Conservation (phyloP, 1,140 invertebrate genomes). For the Diuraphis noxia region DNA sequence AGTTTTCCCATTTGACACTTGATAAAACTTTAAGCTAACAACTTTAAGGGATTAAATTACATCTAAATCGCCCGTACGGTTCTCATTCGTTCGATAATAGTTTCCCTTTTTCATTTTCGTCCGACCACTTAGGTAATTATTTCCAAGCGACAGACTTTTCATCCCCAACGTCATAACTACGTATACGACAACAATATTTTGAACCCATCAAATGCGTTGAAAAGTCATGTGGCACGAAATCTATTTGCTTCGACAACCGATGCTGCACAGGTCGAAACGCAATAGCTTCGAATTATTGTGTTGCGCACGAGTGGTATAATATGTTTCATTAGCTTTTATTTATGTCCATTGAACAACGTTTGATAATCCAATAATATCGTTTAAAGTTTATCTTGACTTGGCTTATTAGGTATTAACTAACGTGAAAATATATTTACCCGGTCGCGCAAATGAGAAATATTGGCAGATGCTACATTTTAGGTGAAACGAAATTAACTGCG, state of each 20-base stretch:
- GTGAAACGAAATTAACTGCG: background rate
- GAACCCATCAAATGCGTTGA: background rate
- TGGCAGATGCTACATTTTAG: background rate
- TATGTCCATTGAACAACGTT: slow-evolving; percentile 8
- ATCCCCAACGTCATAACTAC: background rate
- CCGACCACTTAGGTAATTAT: slow-evolving; percentile 21
- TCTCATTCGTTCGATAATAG: background rate
- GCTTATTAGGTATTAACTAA: background rate
- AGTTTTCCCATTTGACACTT: background rate
- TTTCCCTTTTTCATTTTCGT: background rate
- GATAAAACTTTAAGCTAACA: background rate
- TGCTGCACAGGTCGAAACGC: background rate
- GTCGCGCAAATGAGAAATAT: background rate
- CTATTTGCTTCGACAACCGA: background rate
- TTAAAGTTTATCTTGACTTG: background rate
- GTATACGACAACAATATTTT: background rate
- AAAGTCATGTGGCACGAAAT: background rate
- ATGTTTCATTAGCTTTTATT: slow-evolving; percentile 25
- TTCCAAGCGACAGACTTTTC: background rate
- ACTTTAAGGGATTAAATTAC: background rate
- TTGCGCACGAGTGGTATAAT: background rate
- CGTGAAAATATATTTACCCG: background rate
- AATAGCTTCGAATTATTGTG: background rate
- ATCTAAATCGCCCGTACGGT: background rate
- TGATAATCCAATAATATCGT: slow-evolving; percentile 16